These are phyloP conservation scores for Danio albolineatus DNA, from an alignment of 2,797 vertebrate species.

Conservation along the genomic window DNA sequence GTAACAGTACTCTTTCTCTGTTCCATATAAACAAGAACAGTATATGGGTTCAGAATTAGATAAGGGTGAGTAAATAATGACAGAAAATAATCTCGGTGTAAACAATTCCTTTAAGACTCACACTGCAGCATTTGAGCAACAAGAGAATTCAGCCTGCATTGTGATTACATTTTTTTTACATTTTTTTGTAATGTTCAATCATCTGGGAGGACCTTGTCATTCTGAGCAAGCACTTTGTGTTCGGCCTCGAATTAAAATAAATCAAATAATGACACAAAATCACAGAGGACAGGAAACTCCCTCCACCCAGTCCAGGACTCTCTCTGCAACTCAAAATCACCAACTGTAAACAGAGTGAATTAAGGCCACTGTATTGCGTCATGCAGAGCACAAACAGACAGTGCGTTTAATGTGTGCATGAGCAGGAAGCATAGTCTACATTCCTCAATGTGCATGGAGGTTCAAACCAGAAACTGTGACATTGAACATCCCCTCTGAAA, in stretches of 20 bases:
- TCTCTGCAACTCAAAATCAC: not conserved
- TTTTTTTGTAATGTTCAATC: not conserved
- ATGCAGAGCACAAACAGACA: slow-evolving; percentile 33
- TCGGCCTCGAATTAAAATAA: slow-evolving; percentile 17
- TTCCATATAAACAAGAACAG: not conserved
- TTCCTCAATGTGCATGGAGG: slow-evolving; percentile 30
- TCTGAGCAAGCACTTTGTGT: not conserved
- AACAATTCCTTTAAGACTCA: not conserved
- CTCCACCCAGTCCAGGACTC: not conserved
- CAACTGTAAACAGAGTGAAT: slow-evolving; percentile 32
- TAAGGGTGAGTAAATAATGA: not conserved
- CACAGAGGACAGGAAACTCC: not conserved
- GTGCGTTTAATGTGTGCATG: slow-evolving; percentile 43
- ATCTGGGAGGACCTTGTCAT: not conserved
- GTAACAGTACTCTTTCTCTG: not conserved
- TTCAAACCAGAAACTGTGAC: slow-evolving; percentile 37
- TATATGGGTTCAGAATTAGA: not conserved
- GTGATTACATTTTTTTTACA: not conserved
- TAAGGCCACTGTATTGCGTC: slow-evolving; percentile 29
- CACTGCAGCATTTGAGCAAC: not conserved
- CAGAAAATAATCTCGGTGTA: not conserved
- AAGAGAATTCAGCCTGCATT: not conserved
- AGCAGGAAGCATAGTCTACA: slow-evolving; percentile 54
- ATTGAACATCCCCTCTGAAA: slow-evolving; percentile 6
- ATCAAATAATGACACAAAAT: not conserved